Base-by-base conservation (phyloP, 1,140 invertebrate genomes). In the Lepidurus packardi region DNA sequence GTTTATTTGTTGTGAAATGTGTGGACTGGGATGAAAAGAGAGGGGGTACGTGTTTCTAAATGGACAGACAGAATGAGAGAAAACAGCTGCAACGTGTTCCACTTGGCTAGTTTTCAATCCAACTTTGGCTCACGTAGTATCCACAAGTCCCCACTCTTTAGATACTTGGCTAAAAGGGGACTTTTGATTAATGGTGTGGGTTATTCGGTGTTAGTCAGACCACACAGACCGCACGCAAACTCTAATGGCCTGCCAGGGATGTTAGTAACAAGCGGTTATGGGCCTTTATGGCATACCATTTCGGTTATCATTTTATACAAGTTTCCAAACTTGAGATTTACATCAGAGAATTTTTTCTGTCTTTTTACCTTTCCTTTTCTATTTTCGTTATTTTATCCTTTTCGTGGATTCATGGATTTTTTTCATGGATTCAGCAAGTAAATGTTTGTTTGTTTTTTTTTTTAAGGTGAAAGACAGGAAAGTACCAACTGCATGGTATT, bases 11-110 rank as follows among this genome's bases (percentile, higher is more conserved):
- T 65, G 53, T 21, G 53, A 65, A 34, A 65, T 65, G 1, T 9
- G 21, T 4, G 53, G n/a, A n/a, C 21, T 65, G 53, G 16, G 53
- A n/a, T 65, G 53, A 65, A 65, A 65, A 65, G 53, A 21, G 45
- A 16, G 53, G 34, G 34, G 34, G 25, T 34, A 34, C 25, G 25
- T 34, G 47, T 65, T 65, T 21, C 21, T 65, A 9, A 65, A 21
- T 21, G 21, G 53, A n/a, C 21, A 65, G 34, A 34, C 34, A 65
- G 53, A 65, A 16, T 21, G 53, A 65, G 16, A 13, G 53, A 65
- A 65, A 65, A 65, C 53, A 65, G 53, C 53, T 65, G 53, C 53
- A 65, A 65, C 53, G 53, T 65, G 53, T 65, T 65, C 53, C 53
- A 65, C 53, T 65, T 65, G 53, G 53, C 53, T 8, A 65, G 21